A percentile compares a stretch with the other conserved stretches of the same genome.
Conservation (phyloP, 2,797 vertebrate species). For the Anniella stebbinsi region DNA sequence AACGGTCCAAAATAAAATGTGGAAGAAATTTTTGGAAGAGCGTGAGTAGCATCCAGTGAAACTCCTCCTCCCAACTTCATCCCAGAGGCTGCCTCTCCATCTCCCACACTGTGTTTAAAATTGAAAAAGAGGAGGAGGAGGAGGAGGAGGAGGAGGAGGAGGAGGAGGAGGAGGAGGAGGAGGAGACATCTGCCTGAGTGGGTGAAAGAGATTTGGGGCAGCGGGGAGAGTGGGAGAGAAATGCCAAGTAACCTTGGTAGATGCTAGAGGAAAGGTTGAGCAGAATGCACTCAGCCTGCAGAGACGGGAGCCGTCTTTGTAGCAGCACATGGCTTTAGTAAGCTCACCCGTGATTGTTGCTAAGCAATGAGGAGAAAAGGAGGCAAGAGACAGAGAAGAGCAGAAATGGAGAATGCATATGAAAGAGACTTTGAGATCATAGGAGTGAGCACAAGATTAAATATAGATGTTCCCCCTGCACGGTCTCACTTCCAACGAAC, state of each 20-base stretch:
- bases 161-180: too few species aligned
- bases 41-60: background rate
- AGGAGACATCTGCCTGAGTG: background rate
- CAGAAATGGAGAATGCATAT: constrained; percentile 41
- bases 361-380: constrained; percentile 73
- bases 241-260: constrained; percentile 21
- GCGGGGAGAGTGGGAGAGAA: constrained; percentile 18
- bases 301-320: constrained; percentile 70
- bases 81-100: constrained; percentile 48
- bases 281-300: constrained; percentile 52
- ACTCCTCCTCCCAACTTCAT: constrained; percentile 44
- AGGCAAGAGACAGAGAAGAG: constrained; percentile 42
- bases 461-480: constrained; percentile 30
- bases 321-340: constrained; percentile 65
- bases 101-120: constrained; percentile 46
- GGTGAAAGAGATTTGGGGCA: background rate
- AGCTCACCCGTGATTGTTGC: constrained; percentile 75
- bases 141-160: too few species aligned
- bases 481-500: constrained; percentile 19
- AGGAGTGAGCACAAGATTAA: constrained; percentile 46
- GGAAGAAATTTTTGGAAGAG: too few species aligned
- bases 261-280: constrained; percentile 30
- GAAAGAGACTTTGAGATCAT: constrained; percentile 54
- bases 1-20: too few species aligned
- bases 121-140: constrained; percentile 48